These are phyloP conservation scores for Aricia agestis DNA, from an alignment of 1,140 invertebrate species.

Conservation along the genomic window DNA sequence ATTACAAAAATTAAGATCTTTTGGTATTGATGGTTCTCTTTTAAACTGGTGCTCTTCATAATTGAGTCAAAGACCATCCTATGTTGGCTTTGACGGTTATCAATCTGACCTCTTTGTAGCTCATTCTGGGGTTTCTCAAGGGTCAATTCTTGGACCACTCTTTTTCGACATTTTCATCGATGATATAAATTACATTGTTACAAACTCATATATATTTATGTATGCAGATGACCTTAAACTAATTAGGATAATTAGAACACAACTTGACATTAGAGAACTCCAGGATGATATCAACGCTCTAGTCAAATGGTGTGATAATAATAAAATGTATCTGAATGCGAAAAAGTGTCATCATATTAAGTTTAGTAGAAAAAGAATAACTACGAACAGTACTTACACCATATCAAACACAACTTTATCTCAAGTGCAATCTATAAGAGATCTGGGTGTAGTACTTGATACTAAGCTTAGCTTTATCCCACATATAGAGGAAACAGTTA, in stretches of 20 bases:
- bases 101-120: too few species aligned
- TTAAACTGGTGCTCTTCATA: too few species aligned
- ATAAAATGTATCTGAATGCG: background rate
- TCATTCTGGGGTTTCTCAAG: conserved; percentile 16
- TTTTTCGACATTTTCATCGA: background rate
- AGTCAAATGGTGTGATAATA: background rate
- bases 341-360: conserved; percentile 1
- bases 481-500: conserved; percentile 26
- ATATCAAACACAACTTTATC: background rate
- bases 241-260: background rate
- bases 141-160: background rate
- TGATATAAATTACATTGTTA: too few species aligned
- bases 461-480: background rate
- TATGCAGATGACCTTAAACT: too few species aligned
- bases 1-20: too few species aligned
- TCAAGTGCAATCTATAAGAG: background rate
- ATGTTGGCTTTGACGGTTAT: too few species aligned
- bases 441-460: background rate
- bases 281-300: background rate
- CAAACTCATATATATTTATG: too few species aligned
- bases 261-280: background rate
- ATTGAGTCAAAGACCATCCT: too few species aligned
- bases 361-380: too few species aligned
- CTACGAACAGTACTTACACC: background rate
- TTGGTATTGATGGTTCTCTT: too few species aligned